A percentile compares a stretch with the other conserved stretches of the same genome.
These are phyloP conservation scores for Petrocephalus zakoni DNA, from an alignment of 2,113 vertebrate genomes.

Conservation along the genomic window DNA sequence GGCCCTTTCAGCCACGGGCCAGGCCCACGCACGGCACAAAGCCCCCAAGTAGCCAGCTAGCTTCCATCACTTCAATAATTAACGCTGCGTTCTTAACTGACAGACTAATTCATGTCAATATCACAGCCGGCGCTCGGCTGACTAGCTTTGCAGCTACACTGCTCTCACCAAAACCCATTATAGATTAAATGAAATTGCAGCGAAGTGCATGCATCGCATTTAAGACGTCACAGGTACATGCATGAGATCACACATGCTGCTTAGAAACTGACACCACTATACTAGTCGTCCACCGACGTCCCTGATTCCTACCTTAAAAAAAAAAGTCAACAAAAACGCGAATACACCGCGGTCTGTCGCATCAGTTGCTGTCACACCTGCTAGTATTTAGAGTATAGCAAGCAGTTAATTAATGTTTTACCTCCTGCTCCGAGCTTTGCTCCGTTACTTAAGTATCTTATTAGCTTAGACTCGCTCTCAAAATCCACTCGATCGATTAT, in stretches of 20 bases:
- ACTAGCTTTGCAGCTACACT: neutral
- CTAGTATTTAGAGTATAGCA: neutral
- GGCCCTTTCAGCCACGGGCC: neutral
- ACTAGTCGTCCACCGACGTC: constrained; percentile 25
- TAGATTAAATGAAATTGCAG: neutral
- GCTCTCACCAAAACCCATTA: neutral
- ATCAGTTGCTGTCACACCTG: neutral
- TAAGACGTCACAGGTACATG: neutral
- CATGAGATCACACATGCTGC: neutral
- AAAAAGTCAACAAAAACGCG: constrained; percentile 52
- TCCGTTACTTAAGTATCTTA: constrained; percentile 23
- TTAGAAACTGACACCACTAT: constrained; percentile 12
- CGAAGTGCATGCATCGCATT: neutral
- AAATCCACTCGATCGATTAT: constrained; percentile 47
- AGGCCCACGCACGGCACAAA: neutral
- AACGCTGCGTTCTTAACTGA: neutral
- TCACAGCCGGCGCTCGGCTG: neutral
- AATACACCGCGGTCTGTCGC: neutral
- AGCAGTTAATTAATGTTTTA: constrained; percentile 32
- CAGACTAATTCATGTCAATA: neutral
- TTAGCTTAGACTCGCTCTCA: constrained; percentile 41
- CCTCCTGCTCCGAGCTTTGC: constrained; percentile 48
- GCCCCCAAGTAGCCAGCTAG: neutral
- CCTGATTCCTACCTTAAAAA: constrained; percentile 42
- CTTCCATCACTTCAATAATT: neutral